Evolutionary conservation across 2,888 invertebrate species (phyloP).

Genomic region (Chymomyza caudatula): DNA sequence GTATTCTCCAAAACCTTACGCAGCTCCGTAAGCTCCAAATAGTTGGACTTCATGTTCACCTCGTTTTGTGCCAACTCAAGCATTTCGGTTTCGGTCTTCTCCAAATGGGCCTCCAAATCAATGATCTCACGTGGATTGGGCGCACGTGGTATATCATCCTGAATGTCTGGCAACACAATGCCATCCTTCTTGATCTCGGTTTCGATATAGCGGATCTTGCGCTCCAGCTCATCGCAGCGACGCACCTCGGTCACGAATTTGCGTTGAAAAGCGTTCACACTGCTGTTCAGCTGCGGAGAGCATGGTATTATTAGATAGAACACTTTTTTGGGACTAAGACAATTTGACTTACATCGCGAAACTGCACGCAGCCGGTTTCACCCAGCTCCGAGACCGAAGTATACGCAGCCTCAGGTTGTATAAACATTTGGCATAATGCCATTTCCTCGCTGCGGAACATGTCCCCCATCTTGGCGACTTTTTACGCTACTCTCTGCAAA

Average conservation of each 20-base stretch:
- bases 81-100: slow-evolving; percentile 97
- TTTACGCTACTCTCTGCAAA: slow-evolving; percentile 54
- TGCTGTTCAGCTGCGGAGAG: slow-evolving; percentile 84
- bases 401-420: slow-evolving; percentile 97
- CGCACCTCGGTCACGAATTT: slow-evolving; percentile 92
- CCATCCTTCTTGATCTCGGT: slow-evolving; percentile 88
- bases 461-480: slow-evolving; percentile 83
- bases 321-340: slow-evolving; percentile 7
- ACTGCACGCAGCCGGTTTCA: slow-evolving; percentile 96
- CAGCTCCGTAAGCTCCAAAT: slow-evolving; percentile 93
- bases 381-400: slow-evolving; percentile 96
- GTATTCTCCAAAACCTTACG: slow-evolving; percentile 96
- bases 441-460: slow-evolving; percentile 95
- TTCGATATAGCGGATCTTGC: slow-evolving; percentile 89
- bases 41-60: slow-evolving; percentile 95
- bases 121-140: slow-evolving; percentile 89
- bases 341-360: slow-evolving; percentile 90
- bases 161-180: slow-evolving; percentile 85
- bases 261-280: slow-evolving; percentile 90
- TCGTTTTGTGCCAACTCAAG: slow-evolving; percentile 96
- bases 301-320: background rate
- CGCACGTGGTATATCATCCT: slow-evolving; percentile 84
- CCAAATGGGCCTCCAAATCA: slow-evolving; percentile 91
- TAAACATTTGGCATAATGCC: slow-evolving; percentile 95
- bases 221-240: slow-evolving; percentile 91